These are phyloP conservation scores for Suricata suricatta DNA, from an alignment of 2,113 vertebrate genomes.

Conservation along the genomic window DNA sequence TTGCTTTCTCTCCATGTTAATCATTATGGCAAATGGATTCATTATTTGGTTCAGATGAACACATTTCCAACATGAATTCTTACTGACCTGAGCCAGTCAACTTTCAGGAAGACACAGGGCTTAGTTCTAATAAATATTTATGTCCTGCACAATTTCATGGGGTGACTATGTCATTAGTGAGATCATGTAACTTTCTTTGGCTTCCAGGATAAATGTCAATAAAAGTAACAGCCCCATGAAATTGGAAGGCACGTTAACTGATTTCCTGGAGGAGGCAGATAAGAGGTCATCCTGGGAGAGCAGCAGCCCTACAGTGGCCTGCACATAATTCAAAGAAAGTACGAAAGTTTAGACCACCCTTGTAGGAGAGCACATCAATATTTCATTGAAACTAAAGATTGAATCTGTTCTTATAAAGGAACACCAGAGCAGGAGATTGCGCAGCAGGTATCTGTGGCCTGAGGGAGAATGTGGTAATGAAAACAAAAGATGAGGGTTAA, in stretches of 20 bases:
- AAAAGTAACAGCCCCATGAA: constrained; percentile 56
- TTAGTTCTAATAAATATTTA: constrained; percentile 70
- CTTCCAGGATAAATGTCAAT: constrained; percentile 66
- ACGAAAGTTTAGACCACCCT: not conserved
- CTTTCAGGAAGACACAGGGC: constrained; percentile 37
- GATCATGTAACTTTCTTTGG: constrained; percentile 55
- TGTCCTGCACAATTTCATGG: not conserved
- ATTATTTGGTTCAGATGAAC: constrained; percentile 57
- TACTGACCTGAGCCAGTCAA: constrained; percentile 50
- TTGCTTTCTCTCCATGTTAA: not conserved
- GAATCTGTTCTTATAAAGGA: constrained; percentile 35
- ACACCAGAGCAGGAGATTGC: not conserved
- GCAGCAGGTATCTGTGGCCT: not conserved
- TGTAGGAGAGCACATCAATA: constrained; percentile 30
- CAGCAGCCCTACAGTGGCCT: not conserved
- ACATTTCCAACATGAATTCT: constrained; percentile 58
- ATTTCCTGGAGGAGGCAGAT: not conserved
- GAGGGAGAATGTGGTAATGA: not conserved
- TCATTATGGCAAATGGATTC: constrained; percentile 51
- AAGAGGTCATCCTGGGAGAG: not conserved
- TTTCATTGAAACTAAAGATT: constrained; percentile 50
- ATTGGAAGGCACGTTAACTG: constrained; percentile 29
- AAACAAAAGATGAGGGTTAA: not conserved
- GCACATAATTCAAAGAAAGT: constrained; percentile 61
- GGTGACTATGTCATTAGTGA: constrained; percentile 63